Percentiles rank a stretch among this genome's conserved stretches.
Conservation (phyloP, 1,140 invertebrate species). For the Radopholus similis region DNA sequence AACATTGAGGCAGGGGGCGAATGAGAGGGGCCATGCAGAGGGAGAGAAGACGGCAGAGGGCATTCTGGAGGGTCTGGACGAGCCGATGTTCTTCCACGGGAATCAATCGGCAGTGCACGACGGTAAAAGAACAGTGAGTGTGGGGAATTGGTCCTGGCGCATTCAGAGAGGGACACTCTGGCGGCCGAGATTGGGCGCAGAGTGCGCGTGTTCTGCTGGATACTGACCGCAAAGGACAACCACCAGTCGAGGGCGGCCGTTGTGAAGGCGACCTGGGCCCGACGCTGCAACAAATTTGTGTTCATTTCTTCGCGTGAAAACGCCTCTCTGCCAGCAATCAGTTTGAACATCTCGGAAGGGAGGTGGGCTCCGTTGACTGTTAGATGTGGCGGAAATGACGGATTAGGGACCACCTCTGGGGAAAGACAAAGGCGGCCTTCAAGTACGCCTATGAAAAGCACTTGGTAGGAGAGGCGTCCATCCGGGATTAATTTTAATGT, state of each 20-base stretch:
- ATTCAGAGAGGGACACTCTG: constrained; percentile 65
- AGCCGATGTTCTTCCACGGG: too few relatives aligned
- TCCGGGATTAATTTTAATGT: background rate
- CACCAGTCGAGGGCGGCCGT: constrained; percentile 75
- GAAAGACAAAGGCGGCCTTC: constrained; percentile 88
- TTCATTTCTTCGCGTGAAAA: constrained; percentile 34
- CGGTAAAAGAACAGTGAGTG: too few relatives aligned
- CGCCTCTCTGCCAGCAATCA: constrained; percentile 59
- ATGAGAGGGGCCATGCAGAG: too few relatives aligned
- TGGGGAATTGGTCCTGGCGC: too few relatives aligned
- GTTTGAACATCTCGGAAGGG: constrained; percentile 72
- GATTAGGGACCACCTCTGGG: constrained; percentile 74
- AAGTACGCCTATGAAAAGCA: constrained; percentile 64
- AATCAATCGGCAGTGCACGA: too few relatives aligned
- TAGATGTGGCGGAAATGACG: background rate
- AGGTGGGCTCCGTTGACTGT: constrained; percentile 64
- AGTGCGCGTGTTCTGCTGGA: constrained; percentile 81
- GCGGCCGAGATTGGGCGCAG: constrained; percentile 73
- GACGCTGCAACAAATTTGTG: constrained; percentile 73
- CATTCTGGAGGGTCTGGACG: too few relatives aligned
- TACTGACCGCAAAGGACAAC: constrained; percentile 85
- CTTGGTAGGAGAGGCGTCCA: constrained; percentile 36
- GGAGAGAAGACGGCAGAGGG: too few relatives aligned
- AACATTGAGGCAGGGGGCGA: too few relatives aligned
- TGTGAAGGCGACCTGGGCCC: constrained; percentile 77